Evolutionary conservation across 2,888 invertebrate genomes (phyloP), one percentile per base, ranked within the genome.

Genomic region (Keiferia lycopersicella): DNA sequence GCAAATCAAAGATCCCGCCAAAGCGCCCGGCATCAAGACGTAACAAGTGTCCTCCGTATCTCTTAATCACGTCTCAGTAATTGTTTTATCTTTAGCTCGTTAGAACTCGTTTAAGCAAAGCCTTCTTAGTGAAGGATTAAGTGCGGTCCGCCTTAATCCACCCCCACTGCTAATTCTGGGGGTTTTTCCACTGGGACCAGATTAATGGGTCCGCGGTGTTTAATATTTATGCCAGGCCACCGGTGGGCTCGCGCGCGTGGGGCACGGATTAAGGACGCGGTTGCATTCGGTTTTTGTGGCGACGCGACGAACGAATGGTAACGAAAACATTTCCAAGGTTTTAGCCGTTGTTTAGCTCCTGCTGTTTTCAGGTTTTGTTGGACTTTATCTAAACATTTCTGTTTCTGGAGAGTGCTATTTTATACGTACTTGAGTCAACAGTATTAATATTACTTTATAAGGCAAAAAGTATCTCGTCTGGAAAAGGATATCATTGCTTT

Each of bases 111-210:
- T 91, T 91, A 91, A 91, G 90, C 85, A 91, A 91, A 91, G 91
- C 90, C 91, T 90, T 90, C 91, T 91, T 91, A 91, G 89, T 88
- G 90, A 90, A 90, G 91, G 91, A 91, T 91, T 91, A 91, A 90
- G 88, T 88, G 88, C 86, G 91, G 91, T 84, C 87, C 86, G 85
- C 88, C 86, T 84, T 91, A 89, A 91, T 89, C 89, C 88, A 83
- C 87, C 89, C 87, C 88, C 80, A 83, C 82, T 86, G 89, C 89
- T 91, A 91, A 91, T 91, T 91, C 90, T 85, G 86, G 83, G 80
- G 87, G 89, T 91, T 91, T 91, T 91, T 91, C 89, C 83, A 81
- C 83, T 81, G 83, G 86, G 87, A 84, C 85, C 87, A 88, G 90
- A 91, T 90, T 89, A 90, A 89, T 84, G 83, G 80, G 84, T 83